Conservation (phyloP, 2,797 vertebrate species). For the Oophaga sylvatica region DNA sequence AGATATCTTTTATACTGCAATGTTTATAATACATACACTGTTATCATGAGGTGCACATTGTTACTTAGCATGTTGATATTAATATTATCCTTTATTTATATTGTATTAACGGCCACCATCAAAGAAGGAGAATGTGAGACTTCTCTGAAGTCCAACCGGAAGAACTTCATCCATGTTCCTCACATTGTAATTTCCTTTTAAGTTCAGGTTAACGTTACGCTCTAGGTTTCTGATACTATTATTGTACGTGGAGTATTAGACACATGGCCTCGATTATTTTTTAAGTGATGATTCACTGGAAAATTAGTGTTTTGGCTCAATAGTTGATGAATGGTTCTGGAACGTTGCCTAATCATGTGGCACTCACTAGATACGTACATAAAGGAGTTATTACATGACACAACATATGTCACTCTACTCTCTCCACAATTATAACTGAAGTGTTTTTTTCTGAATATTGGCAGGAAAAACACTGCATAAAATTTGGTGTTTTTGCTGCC, state of each 20-base stretch:
- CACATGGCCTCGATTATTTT: neutral
- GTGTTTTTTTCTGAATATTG: too few species aligned
- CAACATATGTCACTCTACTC: neutral
- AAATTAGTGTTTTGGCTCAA: neutral
- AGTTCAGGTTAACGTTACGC: neutral
- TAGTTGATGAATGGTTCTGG: neutral
- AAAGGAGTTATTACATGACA: neutral
- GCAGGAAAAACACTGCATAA: too few species aligned
- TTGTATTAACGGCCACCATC: neutral
- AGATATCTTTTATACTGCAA: neutral
- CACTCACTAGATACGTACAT: neutral
- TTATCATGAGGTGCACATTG: conserved; percentile 7
- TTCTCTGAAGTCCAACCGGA: neutral
- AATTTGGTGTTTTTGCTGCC: too few species aligned
- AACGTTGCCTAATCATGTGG: neutral
- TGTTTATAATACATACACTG: neutral
- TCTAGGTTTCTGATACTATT: neutral
- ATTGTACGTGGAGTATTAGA: neutral
- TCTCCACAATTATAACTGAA: neutral
- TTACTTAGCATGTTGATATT: conserved; percentile 7
- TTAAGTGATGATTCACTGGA: neutral
- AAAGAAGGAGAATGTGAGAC: neutral
- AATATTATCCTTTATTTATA: conserved; percentile 17
- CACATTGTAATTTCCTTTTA: neutral
- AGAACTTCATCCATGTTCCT: neutral